Conservation (phyloP, 1,140 invertebrate genomes). For the Macrobrachium nipponense region DNA sequence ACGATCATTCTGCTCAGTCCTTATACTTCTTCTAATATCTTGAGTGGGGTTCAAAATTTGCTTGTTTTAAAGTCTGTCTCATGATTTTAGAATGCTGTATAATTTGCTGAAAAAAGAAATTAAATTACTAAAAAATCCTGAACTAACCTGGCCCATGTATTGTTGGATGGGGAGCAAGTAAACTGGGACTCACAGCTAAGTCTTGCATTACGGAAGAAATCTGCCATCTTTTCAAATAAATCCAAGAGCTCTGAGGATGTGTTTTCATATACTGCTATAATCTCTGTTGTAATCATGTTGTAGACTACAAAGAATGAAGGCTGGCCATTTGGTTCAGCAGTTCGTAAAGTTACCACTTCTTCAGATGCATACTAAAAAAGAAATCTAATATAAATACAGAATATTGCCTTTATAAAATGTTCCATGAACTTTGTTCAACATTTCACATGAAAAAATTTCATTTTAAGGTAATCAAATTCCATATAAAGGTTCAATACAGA, state of each 20-base stretch:
- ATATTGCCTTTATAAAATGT: too few relatives aligned
- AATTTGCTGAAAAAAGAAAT: conserved; percentile 10
- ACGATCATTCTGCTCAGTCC: too few relatives aligned
- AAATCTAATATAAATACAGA: background rate
- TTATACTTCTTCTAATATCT: too few relatives aligned
- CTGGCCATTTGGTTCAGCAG: conserved; percentile 81
- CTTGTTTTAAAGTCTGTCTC: too few relatives aligned
- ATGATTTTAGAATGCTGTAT: too few relatives aligned
- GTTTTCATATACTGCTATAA: conserved; percentile 91
- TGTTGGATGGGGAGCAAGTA: conserved; percentile 92
- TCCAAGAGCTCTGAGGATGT: conserved; percentile 87
- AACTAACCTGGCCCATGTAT: conserved; percentile 82
- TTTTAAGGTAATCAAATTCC: too few relatives aligned
- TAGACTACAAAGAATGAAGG: conserved; percentile 93
- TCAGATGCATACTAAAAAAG: conserved; percentile 58
- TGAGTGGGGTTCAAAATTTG: too few relatives aligned
- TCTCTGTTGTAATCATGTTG: conserved; percentile 86
- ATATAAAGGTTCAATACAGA: too few relatives aligned
- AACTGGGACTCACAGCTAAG: conserved; percentile 85
- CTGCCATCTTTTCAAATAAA: conserved; percentile 92
- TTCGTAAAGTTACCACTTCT: conserved; percentile 62
- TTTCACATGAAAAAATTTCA: too few relatives aligned
- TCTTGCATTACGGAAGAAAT: conserved; percentile 91
- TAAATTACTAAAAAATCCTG: conserved; percentile 27
- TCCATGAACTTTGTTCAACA: too few relatives aligned